phyloP scores from a whole-genome alignment of 64 coral and sea anemone species.

The Pocillopora verrucosa region DNA sequence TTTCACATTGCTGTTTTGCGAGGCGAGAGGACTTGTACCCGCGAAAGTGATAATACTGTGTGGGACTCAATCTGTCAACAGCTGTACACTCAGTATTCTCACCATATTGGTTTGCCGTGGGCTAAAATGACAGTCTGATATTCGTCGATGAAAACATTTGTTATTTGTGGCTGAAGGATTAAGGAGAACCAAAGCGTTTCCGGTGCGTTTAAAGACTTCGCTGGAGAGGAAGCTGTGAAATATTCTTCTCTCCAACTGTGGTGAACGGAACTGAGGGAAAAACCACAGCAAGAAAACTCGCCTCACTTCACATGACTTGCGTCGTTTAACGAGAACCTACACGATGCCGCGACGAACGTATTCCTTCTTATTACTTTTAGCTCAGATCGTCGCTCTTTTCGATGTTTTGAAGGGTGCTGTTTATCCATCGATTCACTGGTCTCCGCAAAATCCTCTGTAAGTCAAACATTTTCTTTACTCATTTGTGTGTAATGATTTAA shows the following conservation, averaged over 20 bases:
- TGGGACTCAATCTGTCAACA: not conserved
- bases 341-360: not conserved
- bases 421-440: conserved; percentile 54
- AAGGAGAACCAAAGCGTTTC: conserved; percentile 27
- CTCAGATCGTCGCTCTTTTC: conserved; percentile 12
- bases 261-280: conserved; percentile 27
- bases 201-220: conserved; percentile 16
- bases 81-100: not conserved
- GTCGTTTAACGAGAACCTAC: not conserved
- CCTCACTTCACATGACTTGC: not conserved
- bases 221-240: conserved; percentile 38
- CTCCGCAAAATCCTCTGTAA: conserved; percentile 67
- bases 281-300: conserved; percentile 24
- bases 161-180: conserved; percentile 15
- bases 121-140: conserved; percentile 6
- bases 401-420: conserved; percentile 6
- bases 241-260: conserved; percentile 31
- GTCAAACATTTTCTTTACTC: conserved; percentile 11
- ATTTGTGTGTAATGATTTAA: conserved; percentile 31
- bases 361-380: not conserved
- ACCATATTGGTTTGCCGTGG: conserved; percentile 6
- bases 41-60: not conserved
- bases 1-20: not conserved
- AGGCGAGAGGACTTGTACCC: not conserved
- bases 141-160: conserved; percentile 21